phyloP scores from a whole-genome alignment of 2,888 invertebrate genomes.

The Pristionchus fissidentatus region DNA sequence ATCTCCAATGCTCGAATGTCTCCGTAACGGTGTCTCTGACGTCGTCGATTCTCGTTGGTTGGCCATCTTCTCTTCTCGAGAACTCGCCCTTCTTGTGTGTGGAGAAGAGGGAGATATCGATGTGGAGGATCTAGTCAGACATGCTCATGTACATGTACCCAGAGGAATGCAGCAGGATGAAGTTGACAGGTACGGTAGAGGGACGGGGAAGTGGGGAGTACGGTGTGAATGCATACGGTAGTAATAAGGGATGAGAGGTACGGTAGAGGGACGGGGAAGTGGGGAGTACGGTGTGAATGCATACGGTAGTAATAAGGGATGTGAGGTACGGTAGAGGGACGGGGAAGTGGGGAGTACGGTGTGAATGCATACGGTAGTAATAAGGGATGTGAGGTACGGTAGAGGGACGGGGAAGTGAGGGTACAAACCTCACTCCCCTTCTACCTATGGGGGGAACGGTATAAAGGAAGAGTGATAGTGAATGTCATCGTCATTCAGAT shows the following conservation, averaged over 20 bases:
- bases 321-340: background rate
- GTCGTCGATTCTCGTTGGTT: constrained; percentile 93
- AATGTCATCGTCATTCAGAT: constrained; percentile 76
- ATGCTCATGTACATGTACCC: constrained; percentile 3
- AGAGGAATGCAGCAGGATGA: background rate
- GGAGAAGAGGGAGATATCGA: constrained; percentile 94
- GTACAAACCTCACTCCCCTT: no score
- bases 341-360: no score
- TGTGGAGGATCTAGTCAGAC: constrained; percentile 85
- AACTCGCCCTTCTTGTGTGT: constrained; percentile 84
- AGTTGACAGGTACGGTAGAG: constrained; percentile 11
- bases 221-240: background rate
- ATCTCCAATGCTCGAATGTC: constrained; percentile 88
- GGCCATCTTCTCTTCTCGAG: constrained; percentile 92
- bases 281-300: background rate
- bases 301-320: background rate
- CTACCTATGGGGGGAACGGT: no score
- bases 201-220: background rate
- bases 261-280: no score
- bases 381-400: background rate
- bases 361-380: background rate
- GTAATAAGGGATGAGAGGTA: background rate
- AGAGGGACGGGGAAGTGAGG: no score
- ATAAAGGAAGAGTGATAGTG: background rate
- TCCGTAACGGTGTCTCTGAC: constrained; percentile 90